Evolutionary conservation across 2,113 vertebrate species (phyloP), one percentile per base, ranked within the genome.

Genomic region (Oryzias curvinotus): DNA sequence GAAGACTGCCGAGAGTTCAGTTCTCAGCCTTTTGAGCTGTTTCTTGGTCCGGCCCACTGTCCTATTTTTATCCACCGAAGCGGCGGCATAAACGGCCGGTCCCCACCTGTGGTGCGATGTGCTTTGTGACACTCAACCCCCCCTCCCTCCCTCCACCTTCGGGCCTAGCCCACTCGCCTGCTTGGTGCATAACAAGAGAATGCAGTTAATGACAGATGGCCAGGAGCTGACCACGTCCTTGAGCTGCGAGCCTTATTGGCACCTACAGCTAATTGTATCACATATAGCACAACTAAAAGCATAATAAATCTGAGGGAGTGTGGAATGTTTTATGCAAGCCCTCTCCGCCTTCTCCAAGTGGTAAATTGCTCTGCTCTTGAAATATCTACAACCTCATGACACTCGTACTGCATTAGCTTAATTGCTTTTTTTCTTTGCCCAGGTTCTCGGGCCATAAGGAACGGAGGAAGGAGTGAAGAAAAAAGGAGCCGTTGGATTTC

Each of bases 311-410:
- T 94, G 88, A 23, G 65, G 90, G 90, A 82, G 84, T 85, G 85
- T 42, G 72, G 91, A 92, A 94, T 91, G 91, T 92, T 95, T 96
- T 94, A 95, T 94, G 94, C 92, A 93, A 94, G 92, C 90, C 84
- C 89, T 93, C 92, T 91, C 92, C 91, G 93, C 88, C 81, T 90
- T 94, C 26, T 91, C 91, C 91, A 94, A 93, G 94, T 87, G 82
- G 92, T 95, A 95, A 96, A 96, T 97, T 97, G 94, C 93, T 93
- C 92, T 81, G 88, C 92, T 94, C 93, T 95, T 96, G 95, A 96
- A 96, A 96, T 95, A 96, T 95, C 95, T 95, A 91, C 94, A 95
- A 96, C 95, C 95, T 96, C 94, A 89, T 95, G 93, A 95, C 95
- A 95, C 92, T 87, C 85, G 90, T 87, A 61, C 90, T 95, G 90